Evolutionary conservation across 2,113 vertebrate genomes (phyloP).

Genomic region (Engystomops pustulosus): DNA sequence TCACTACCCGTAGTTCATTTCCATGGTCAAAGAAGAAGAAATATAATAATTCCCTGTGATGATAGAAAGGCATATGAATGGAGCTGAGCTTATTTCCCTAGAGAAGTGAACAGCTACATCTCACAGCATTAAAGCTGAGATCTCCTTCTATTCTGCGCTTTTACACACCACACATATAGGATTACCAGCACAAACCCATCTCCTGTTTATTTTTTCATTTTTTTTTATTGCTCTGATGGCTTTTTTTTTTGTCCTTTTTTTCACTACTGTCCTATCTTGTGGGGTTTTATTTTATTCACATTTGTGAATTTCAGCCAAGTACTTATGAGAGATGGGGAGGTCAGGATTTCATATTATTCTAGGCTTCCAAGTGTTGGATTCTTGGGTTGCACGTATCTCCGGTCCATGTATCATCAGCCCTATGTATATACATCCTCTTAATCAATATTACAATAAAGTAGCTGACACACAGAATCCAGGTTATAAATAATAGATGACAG

Average conservation of each 20-base stretch:
- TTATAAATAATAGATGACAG: conserved; percentile 86
- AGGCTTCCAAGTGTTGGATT: conserved; percentile 46
- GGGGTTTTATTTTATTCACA: too few species aligned
- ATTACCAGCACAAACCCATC: not conserved
- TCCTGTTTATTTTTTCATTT: not conserved
- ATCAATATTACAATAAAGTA: conserved; percentile 83
- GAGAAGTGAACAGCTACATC: conserved; percentile 8
- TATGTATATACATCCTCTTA: conserved; percentile 66
- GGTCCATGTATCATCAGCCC: conserved; percentile 64
- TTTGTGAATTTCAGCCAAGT: too few species aligned
- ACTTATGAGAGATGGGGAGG: too few species aligned
- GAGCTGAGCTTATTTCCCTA: conserved; percentile 42
- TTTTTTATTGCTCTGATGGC: too few species aligned
- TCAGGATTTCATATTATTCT: too few species aligned
- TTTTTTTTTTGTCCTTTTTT: not conserved
- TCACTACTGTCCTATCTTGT: too few species aligned
- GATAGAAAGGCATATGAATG: not conserved
- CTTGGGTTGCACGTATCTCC: conserved; percentile 43
- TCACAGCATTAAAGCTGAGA: not conserved
- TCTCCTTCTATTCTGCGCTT: conserved; percentile 23
- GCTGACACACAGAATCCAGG: conserved; percentile 80
- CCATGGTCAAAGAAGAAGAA: not conserved
- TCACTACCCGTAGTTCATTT: conserved; percentile 28
- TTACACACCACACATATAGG: conserved; percentile 8
- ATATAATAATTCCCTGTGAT: conserved; percentile 10